phyloP scores from a whole-genome alignment of 2,797 vertebrate genomes.

The Ibycter americanus region DNA sequence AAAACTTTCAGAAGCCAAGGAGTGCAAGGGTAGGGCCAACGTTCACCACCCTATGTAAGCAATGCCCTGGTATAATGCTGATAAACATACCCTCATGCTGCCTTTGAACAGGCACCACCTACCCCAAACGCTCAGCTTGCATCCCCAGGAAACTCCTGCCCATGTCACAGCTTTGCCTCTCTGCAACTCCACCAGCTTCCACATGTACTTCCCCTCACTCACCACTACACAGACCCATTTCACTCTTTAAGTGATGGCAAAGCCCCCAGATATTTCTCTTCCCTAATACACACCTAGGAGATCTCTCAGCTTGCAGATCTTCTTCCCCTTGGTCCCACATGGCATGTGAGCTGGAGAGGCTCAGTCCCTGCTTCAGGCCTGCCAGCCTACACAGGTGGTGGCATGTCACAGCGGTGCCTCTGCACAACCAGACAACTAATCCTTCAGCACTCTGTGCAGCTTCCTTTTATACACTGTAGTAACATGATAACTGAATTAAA shows the following conservation, averaged over 20 bases:
- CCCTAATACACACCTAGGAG: background rate
- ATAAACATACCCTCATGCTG: background rate
- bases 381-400: background rate
- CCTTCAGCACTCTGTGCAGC: background rate
- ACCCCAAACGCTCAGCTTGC: accelerated
- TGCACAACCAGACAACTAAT: background rate
- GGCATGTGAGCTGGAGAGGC: background rate
- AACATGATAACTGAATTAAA: background rate
- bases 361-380: background rate
- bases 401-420: background rate
- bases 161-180: background rate
- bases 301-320: background rate
- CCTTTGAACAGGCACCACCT: background rate
- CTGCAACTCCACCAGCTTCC: background rate
- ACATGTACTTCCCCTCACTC: background rate
- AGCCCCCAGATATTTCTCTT: background rate
- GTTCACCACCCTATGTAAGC: background rate
- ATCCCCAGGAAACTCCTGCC: background rate
- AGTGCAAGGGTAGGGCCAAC: background rate
- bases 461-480: background rate
- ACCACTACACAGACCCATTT: background rate
- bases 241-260: background rate
- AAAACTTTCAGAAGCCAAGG: background rate
- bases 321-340: background rate
- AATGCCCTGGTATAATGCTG: background rate